Conservation (phyloP, 1,140 invertebrate genomes). For the Drosophila bifasciata region DNA sequence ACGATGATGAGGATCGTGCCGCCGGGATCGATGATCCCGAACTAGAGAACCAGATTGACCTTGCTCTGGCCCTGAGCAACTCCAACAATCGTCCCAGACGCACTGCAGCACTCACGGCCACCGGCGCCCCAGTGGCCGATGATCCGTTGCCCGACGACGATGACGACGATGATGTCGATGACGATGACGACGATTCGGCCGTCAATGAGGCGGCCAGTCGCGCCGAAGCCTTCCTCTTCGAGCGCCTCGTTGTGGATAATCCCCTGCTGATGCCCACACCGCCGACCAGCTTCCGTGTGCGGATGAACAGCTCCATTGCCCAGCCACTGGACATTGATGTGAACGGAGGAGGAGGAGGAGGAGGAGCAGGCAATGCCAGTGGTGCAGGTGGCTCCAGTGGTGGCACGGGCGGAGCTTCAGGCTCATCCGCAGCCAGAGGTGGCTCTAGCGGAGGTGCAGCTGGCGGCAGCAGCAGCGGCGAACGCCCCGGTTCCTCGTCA, state of each 20-base stretch:
- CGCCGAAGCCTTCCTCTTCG: conserved; percentile 45
- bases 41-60: conserved; percentile 56
- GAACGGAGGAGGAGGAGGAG: conserved; percentile 30
- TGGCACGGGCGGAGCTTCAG: background rate
- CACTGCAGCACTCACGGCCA: conserved; percentile 61
- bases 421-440: background rate
- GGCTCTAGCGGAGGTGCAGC: conserved; percentile 2
- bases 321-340: conserved; percentile 71
- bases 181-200: conserved; percentile 11
- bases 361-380: background rate
- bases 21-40: conserved; percentile 28
- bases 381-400: background rate
- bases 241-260: conserved; percentile 37
- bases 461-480: conserved; percentile 10
- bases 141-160: conserved; percentile 21
- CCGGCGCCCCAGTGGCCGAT: conserved; percentile 6
- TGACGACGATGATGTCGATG: conserved; percentile 22
- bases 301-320: conserved; percentile 64
- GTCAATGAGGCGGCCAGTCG: conserved; percentile 1
- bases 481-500: conserved; percentile 25
- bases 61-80: conserved; percentile 37
- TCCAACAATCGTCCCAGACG: conserved; percentile 66
- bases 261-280: conserved; percentile 49
- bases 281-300: conserved; percentile 53
- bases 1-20: conserved; percentile 52